Conservation (phyloP, 2,888 invertebrate genomes). For the Drosophila vallismaia region DNA sequence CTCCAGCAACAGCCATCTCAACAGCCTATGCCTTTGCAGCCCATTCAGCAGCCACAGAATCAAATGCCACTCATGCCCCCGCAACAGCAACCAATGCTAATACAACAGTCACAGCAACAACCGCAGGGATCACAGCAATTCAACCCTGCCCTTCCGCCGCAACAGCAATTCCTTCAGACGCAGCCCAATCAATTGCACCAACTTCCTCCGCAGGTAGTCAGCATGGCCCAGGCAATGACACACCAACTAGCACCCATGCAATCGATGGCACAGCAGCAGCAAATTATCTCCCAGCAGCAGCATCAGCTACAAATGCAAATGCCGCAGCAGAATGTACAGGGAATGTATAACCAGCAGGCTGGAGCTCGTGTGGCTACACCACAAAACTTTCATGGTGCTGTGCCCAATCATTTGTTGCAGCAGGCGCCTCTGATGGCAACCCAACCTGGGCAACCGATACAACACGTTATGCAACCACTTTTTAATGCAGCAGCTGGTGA, state of each 20-base stretch:
- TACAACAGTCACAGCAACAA: slow-evolving; percentile 55
- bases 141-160: slow-evolving; percentile 57
- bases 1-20: slow-evolving; percentile 53
- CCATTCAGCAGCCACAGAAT: slow-evolving; percentile 33
- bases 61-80: slow-evolving; percentile 43
- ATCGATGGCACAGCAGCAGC: slow-evolving; percentile 54
- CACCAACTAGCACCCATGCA: slow-evolving; percentile 56
- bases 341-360: slow-evolving; percentile 64
- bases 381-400: slow-evolving; percentile 52
- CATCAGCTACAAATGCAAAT: slow-evolving; percentile 57
- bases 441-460: slow-evolving; percentile 60
- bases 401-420: slow-evolving; percentile 67
- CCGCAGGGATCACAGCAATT: slow-evolving; percentile 59
- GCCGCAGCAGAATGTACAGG: slow-evolving; percentile 47
- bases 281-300: slow-evolving; percentile 59
- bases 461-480: slow-evolving; percentile 68
- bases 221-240: slow-evolving; percentile 51
- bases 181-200: slow-evolving; percentile 67
- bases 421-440: slow-evolving; percentile 54
- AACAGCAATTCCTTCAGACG: slow-evolving; percentile 58
- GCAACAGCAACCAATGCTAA: slow-evolving; percentile 41
- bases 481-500: slow-evolving; percentile 64
- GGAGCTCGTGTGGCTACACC: slow-evolving; percentile 24
- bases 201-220: slow-evolving; percentile 57
- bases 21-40: slow-evolving; percentile 47